Percentiles rank a stretch among this genome's conserved stretches.
Conservation (phyloP, 1,140 invertebrate genomes). For the Zaprionus gabonicus region DNA sequence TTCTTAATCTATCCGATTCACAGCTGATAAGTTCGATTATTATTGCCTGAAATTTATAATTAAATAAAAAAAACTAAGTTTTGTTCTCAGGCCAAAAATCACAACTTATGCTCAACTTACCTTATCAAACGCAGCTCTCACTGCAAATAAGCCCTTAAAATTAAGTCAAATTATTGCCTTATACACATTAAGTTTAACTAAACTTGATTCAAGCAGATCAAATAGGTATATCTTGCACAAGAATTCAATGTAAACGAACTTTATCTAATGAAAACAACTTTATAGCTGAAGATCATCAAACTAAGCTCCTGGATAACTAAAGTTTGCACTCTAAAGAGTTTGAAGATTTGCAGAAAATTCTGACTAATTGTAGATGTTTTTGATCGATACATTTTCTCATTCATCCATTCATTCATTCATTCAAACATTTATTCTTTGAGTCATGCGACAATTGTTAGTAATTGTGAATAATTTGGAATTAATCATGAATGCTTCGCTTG, state of each 20-base stretch:
- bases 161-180: neutral
- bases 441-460: constrained; percentile 1
- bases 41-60: no score
- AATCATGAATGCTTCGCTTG: neutral
- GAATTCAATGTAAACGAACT: no score
- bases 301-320: neutral
- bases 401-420: neutral
- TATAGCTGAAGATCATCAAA: neutral
- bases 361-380: neutral
- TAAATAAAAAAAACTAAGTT: no score
- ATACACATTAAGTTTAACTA: neutral
- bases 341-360: neutral
- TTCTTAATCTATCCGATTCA: no score
- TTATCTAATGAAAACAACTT: neutral
- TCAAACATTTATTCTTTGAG: neutral
- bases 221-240: no score
- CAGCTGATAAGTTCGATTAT: no score
- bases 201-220: neutral
- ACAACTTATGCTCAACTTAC: neutral
- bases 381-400: neutral
- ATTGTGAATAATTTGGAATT: constrained; percentile 9
- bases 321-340: neutral
- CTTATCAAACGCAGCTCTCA: neutral
- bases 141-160: neutral
- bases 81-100: no score